Base-by-base conservation (phyloP, 1,140 invertebrate genomes). In the Drosophila sproati region DNA sequence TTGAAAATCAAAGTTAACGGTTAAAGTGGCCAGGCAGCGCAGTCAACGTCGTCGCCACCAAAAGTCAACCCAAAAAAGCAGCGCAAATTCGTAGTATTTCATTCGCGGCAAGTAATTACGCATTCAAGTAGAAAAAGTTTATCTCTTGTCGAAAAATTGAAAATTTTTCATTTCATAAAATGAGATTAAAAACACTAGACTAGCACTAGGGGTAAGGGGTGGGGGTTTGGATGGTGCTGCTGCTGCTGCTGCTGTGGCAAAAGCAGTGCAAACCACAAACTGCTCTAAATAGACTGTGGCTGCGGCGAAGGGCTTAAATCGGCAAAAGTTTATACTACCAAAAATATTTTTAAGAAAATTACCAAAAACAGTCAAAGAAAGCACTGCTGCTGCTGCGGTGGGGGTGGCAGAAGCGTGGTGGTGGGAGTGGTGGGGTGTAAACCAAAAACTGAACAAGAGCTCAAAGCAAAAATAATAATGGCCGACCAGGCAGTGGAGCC, bases 81-180 rank as follows among this genome's bases (percentile, higher is more conserved):
- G 35, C 57, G 66, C 52, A 61, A 82, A 77, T 72, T 74, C 80
- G 71, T 66, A 79, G 68, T 77, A 73, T 89, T 88, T 83, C 79
- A 71, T 74, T 73, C 66, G 57, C 57, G 66, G 68, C 68, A 29
- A 85, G 83, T 88, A 88, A 88, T 89, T 89, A 88, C 80, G 83
- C 83, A 88, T 89, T 89, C 85, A 89, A 88, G 83, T 85, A 89
- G 85, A 88, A 88, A 88, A 88, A 88, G 83, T 88, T 89, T 88
- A 88, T 88, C 83, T 88, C 77, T 88, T 83, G 83, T 88, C 80
- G 80, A 88, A 83, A 87, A 88, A 88, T 88, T 88, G 74, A 85
- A 89, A 82, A 88, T 80, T 89, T 88, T 83, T 88, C 80, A 85
- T 88, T 88, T 89, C 85, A 88, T 85, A 88, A 88, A 88, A 88